These are phyloP conservation scores for Pseudocheirus occidentalis DNA, from an alignment of 2,797 vertebrate genomes.

Conservation along the genomic window DNA sequence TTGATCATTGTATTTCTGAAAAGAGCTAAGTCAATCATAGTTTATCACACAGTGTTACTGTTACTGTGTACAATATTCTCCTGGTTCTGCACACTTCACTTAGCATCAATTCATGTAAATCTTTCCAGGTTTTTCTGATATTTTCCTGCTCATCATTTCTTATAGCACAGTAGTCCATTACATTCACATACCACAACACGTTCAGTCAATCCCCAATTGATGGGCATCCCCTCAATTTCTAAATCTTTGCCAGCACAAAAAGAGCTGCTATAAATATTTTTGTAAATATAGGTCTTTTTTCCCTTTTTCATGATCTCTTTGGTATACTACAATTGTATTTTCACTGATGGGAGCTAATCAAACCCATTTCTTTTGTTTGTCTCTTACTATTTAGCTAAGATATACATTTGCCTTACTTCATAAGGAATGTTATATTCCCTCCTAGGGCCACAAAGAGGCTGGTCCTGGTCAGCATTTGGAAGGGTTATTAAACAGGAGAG, in stretches of 20 bases:
- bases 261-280: background rate
- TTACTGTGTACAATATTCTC: background rate
- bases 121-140: background rate
- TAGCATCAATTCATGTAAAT: background rate
- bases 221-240: background rate
- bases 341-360: background rate
- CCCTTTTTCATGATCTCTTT: background rate
- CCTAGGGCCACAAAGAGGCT: slow-evolving; percentile 26
- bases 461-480: slow-evolving; percentile 16
- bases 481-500: slow-evolving; percentile 25
- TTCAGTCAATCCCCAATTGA: background rate
- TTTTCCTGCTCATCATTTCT: background rate
- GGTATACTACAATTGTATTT: background rate
- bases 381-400: background rate
- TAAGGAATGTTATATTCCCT: slow-evolving; percentile 24
- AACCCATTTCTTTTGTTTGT: slow-evolving; percentile 7
- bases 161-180: too few species aligned
- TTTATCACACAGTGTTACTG: background rate
- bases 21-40: background rate
- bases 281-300: background rate
- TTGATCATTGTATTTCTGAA: background rate
- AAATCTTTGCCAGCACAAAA: background rate
- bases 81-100: background rate
- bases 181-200: background rate
- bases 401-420: background rate